A percentile compares a stretch with the other conserved stretches of the same genome.
phyloP scores from a whole-genome alignment of 2,797 vertebrate species.

The Allenopithecus nigroviridis region DNA sequence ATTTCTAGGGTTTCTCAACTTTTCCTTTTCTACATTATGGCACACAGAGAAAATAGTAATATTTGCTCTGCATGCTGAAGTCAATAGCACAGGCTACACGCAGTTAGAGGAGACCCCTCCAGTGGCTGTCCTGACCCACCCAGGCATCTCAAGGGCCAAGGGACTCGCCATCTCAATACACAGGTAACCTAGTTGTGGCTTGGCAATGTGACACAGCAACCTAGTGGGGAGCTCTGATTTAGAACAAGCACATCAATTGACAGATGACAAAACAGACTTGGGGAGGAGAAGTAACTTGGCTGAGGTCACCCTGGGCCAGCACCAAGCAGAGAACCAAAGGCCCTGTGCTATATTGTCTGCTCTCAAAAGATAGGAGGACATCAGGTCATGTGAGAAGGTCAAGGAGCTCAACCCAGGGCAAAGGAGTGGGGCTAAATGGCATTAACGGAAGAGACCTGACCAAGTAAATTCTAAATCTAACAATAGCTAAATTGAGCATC shows the following conservation, averaged over 20 bases:
- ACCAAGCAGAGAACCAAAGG: neutral
- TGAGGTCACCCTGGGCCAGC: neutral
- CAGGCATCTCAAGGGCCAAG: neutral
- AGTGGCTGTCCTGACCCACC: no score
- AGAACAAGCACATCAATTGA: neutral
- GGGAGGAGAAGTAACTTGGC: neutral
- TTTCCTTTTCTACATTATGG: neutral
- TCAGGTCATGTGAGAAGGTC: neutral
- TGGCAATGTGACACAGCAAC: accelerated
- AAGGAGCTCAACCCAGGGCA: neutral
- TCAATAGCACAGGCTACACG: neutral
- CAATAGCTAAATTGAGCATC: neutral
- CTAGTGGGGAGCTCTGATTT: neutral
- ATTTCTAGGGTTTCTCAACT: neutral
- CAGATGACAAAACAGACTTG: neutral
- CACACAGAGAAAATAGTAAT: neutral
- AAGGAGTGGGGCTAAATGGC: neutral
- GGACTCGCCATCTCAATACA: no score
- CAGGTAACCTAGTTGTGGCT: neutral
- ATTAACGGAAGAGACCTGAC: neutral
- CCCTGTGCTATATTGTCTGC: neutral
- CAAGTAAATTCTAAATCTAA: neutral
- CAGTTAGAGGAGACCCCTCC: neutral
- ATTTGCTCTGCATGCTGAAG: neutral
- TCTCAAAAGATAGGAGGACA: neutral